phyloP scores from a whole-genome alignment of 2,888 invertebrate species.

The Amphimallon solstitiale region DNA sequence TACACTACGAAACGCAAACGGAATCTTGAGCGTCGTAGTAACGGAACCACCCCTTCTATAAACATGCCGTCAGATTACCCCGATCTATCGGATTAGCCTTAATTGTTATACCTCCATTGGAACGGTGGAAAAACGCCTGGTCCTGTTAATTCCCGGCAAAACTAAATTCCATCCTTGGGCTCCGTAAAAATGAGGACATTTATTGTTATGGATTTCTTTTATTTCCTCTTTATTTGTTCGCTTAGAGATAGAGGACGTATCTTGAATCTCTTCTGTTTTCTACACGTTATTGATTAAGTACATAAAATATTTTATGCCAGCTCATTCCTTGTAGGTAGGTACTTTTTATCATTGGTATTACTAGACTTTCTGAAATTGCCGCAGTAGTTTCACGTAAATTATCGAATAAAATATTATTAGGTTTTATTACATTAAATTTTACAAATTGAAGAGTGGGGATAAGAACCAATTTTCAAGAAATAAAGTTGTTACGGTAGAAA shows the following conservation, averaged over 20 bases:
- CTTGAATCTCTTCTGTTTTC: neutral
- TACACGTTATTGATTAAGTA: no score
- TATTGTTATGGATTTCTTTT: neutral
- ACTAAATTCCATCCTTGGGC: neutral
- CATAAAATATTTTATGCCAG: no score
- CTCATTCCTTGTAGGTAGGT: no score
- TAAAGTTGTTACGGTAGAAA: no score
- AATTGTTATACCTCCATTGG: conserved; percentile 45
- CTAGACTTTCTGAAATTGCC: no score
- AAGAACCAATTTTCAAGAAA: no score
- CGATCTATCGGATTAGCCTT: conserved; percentile 43
- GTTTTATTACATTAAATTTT: no score
- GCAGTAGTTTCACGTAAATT: no score
- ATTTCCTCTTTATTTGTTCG: neutral
- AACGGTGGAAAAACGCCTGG: conserved; percentile 44
- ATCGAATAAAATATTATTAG: no score
- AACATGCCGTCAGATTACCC: conserved; percentile 40
- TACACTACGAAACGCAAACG: neutral
- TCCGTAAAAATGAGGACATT: neutral
- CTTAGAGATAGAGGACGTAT: no score
- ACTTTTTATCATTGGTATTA: no score
- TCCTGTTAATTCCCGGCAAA: conserved; percentile 21
- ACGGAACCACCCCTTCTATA: conserved; percentile 21
- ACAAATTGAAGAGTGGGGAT: no score
- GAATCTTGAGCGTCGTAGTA: neutral